A percentile compares a stretch with the other conserved stretches of the same genome.
These are phyloP conservation scores for Littorina saxatilis DNA, from an alignment of 1,140 invertebrate genomes.

Conservation along the genomic window DNA sequence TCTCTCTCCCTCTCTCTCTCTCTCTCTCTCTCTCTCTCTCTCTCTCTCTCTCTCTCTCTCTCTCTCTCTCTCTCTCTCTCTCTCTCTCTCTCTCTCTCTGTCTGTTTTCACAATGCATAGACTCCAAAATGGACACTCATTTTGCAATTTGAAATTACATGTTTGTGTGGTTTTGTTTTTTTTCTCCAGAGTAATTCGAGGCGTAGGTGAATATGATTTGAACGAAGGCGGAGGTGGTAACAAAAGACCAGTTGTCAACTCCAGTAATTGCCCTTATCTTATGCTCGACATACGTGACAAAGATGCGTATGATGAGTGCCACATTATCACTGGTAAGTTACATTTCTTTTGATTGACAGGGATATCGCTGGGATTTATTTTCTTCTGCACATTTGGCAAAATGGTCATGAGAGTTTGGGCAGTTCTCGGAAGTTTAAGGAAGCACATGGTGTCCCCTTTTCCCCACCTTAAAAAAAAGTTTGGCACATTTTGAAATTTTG, in stretches of 20 bases:
- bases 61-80: neutral
- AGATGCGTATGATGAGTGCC: conserved; percentile 74
- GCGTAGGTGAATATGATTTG: neutral
- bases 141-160: too few relatives aligned
- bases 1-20: conserved; percentile 12
- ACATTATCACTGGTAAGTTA: conserved; percentile 75
- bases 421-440: too few relatives aligned
- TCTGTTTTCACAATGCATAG: neutral
- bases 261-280: conserved; percentile 75
- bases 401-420: too few relatives aligned
- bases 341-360: neutral
- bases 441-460: too few relatives aligned
- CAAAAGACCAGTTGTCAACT: conserved; percentile 16
- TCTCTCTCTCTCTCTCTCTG: neutral
- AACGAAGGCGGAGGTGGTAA: neutral
- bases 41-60: conserved; percentile 13
- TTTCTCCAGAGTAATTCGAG: neutral
- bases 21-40: neutral
- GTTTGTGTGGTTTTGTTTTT: too few relatives aligned
- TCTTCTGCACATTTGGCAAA: too few relatives aligned
- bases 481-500: too few relatives aligned
- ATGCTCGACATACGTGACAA: conserved; percentile 77
- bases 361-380: too few relatives aligned
- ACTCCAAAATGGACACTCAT: too few relatives aligned
- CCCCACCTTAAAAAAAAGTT: too few relatives aligned